phyloP scores from a whole-genome alignment of 2,113 vertebrate genomes.

The Phylloscopus trochilus region DNA sequence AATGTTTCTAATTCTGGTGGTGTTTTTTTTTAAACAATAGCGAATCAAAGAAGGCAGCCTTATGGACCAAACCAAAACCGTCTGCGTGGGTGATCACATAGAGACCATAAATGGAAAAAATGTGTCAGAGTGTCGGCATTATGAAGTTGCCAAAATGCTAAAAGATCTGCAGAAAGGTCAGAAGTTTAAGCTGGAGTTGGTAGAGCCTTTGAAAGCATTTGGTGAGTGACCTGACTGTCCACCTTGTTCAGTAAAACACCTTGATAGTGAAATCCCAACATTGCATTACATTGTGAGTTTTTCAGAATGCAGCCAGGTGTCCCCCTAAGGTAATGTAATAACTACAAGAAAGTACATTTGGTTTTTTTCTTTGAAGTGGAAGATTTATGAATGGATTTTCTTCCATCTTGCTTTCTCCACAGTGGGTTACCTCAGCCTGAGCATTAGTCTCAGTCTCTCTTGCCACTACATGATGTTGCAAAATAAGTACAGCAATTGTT shows the following conservation, averaged over 20 bases:
- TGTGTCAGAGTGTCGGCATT: conserved; percentile 84
- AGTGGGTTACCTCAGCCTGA: not conserved
- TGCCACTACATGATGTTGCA: not conserved
- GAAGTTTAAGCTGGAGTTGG: conserved; percentile 84
- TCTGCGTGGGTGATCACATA: conserved; percentile 91
- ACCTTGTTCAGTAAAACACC: not conserved
- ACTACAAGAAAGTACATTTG: not conserved
- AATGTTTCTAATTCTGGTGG: not conserved
- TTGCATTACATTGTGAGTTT: not conserved
- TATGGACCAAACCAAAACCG: conserved; percentile 83
- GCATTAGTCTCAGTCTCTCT: not conserved
- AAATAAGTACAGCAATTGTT: not conserved
- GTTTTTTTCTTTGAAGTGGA: not conserved
- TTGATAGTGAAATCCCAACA: not conserved
- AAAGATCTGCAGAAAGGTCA: conserved; percentile 85
- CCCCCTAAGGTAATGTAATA: not conserved
- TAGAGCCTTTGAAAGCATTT: conserved; percentile 95
- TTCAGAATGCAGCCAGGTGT: not conserved
- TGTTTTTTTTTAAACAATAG: conserved; percentile 55
- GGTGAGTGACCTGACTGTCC: conserved; percentile 80
- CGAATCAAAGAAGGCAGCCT: conserved; percentile 90
- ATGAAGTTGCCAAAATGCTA: conserved; percentile 92
- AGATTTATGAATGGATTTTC: not conserved
- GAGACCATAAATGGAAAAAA: conserved; percentile 88
- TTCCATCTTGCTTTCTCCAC: not conserved